Evolutionary conservation across 2,113 vertebrate species (phyloP).

Genomic region (Rhinoderma darwinii): DNA sequence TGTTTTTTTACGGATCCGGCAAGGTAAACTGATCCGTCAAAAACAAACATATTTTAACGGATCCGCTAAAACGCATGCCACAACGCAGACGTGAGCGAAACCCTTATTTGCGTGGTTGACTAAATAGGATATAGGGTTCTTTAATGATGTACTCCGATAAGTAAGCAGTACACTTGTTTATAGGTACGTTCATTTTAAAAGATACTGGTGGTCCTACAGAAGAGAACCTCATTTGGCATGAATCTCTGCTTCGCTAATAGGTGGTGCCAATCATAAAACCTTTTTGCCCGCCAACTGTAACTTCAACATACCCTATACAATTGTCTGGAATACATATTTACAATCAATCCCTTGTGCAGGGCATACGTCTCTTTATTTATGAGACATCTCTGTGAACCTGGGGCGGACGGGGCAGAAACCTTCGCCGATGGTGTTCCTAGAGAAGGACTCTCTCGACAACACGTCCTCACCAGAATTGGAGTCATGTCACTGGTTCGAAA

Average conservation of each 20-base stretch:
- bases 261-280: not conserved
- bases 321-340: not conserved
- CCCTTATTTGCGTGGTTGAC: no score
- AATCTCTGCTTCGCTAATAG: not conserved
- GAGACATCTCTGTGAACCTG: slow-evolving; percentile 95
- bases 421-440: slow-evolving; percentile 95
- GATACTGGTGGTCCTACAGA: not conserved
- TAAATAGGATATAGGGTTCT: no score
- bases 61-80: no score
- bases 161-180: no score
- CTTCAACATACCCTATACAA: no score
- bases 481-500: slow-evolving; percentile 99
- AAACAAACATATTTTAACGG: no score
- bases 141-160: no score
- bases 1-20: no score
- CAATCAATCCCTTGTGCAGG: slow-evolving; percentile 68
- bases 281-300: not conserved
- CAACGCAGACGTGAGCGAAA: no score
- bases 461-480: slow-evolving; percentile 94
- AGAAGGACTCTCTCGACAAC: slow-evolving; percentile 94
- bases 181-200: no score
- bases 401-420: slow-evolving; percentile 92
- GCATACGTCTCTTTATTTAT: slow-evolving; percentile 98
- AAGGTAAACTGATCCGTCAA: no score
- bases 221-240: not conserved